Percentiles rank a stretch among this genome's conserved stretches.
phyloP scores from a whole-genome alignment of 2,888 invertebrate species.

The Erebia aethiops region DNA sequence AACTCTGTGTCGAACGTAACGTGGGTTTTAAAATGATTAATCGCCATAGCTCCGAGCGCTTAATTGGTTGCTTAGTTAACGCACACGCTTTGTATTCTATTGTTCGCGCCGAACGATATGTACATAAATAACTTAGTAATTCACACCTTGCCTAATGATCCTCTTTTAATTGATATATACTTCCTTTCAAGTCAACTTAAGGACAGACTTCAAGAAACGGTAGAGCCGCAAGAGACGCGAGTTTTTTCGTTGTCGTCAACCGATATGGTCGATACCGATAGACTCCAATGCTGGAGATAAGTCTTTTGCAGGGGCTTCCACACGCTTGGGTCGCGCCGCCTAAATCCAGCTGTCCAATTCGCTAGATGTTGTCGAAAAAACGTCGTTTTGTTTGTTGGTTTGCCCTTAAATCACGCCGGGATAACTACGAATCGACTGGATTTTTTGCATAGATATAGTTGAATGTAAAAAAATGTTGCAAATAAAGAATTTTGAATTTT shows the following conservation, averaged over 20 bases:
- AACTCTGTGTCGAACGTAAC: conserved; percentile 66
- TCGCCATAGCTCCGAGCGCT: conserved; percentile 64
- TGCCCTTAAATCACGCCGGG: too few species aligned
- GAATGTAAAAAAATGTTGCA: too few species aligned
- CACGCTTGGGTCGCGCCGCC: too few species aligned
- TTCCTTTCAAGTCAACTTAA: conserved; percentile 13
- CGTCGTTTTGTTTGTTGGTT: too few species aligned
- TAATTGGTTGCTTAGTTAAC: conserved; percentile 73
- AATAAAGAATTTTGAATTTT: too few species aligned
- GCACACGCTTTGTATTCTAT: conserved; percentile 39
- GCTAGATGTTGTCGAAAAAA: too few species aligned
- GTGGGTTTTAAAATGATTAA: conserved; percentile 74
- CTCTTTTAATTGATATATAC: conserved; percentile 15
- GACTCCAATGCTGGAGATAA: too few species aligned
- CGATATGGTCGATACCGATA: too few species aligned
- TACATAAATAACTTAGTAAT: conserved; percentile 30
- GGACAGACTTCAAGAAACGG: not conserved
- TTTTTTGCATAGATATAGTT: too few species aligned
- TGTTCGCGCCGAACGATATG: conserved; percentile 37
- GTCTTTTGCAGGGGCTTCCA: too few species aligned
- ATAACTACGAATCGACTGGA: too few species aligned
- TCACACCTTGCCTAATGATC: conserved; percentile 29
- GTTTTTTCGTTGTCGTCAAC: not conserved
- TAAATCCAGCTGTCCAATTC: too few species aligned
- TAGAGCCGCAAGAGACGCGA: not conserved